Base-by-base conservation (phyloP, 2,888 invertebrate genomes). In the Seira musarum region DNA sequence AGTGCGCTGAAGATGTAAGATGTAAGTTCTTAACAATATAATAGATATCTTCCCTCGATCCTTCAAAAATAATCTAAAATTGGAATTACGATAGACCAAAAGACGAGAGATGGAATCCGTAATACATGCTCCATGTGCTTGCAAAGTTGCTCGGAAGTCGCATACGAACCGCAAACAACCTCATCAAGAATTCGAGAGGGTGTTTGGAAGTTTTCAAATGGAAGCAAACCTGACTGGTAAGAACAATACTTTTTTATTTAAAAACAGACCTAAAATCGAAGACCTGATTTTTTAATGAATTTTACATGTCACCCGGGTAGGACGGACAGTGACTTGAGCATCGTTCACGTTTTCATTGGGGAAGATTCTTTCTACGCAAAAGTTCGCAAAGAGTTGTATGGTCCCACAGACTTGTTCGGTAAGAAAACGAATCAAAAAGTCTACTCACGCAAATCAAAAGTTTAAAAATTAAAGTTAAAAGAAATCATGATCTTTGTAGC, bases 331-430 rank as follows among this genome's bases (percentile, higher is more conserved):
- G 83, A 84, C 19, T 64, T 85, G 10, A 84, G 84, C 15, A 85
- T 86, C 35, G 80, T 85, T 0, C 85, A 86, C 22, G 73, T 86
- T n/a, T 86, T 74, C 40, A 74, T 86, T 46, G 85, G 83, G 0
- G 61, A 68, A 17, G 85, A 85, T 17, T 76, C 84, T 1, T 76
- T 82, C 35, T 83, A 85, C 22, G 74, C 86, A 0, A 82, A 79
- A 77, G 61, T 86, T 13, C 25, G 86, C 30, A 84, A 80, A 8
- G 80, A 85, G 46, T 71, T 86, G 1, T 86, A 81, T 30, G 85
- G 83, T 17, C 72, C 71, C 1, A 82, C 80, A 0, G 86, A 85
- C 75, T 65, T 86, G 3, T 85, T 85, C 46, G 85, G 86, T 86
- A 68, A 77, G 49, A 49, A 49, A 40, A 2, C 30, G 65, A 25